phyloP scores from a whole-genome alignment of 2,888 invertebrate species.

The Sisyra nigra region DNA sequence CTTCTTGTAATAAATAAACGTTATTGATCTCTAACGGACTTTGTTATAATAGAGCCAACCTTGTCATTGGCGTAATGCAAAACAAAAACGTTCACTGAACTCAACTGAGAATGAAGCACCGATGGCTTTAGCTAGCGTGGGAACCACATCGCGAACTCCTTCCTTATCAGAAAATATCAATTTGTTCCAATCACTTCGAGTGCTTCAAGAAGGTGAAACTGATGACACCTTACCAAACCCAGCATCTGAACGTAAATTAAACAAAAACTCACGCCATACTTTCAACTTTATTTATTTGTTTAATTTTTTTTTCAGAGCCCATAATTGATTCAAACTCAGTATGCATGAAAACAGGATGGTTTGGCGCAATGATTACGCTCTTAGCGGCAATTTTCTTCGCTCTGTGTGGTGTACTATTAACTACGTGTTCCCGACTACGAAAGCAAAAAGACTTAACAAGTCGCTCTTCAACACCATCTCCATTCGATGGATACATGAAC shows the following conservation, averaged over 20 bases:
- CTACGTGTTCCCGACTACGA: slow-evolving; percentile 60
- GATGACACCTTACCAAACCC: slow-evolving; percentile 27
- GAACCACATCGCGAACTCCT: slow-evolving; percentile 20
- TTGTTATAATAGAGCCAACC: slow-evolving; percentile 58
- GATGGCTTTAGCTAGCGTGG: slow-evolving; percentile 23
- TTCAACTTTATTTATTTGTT: background rate
- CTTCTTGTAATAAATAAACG: background rate
- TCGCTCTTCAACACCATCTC: slow-evolving; percentile 14
- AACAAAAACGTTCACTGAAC: slow-evolving; percentile 55
- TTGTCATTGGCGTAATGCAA: slow-evolving; percentile 84
- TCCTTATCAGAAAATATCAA: slow-evolving; percentile 75
- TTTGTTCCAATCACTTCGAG: slow-evolving; percentile 74
- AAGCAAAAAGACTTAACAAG: slow-evolving; percentile 30
- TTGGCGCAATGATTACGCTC: slow-evolving; percentile 32
- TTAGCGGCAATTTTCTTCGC: slow-evolving; percentile 40
- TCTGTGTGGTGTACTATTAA: slow-evolving; percentile 52
- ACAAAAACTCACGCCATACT: background rate
- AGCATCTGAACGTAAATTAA: background rate
- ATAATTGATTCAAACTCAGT: slow-evolving; percentile 21
- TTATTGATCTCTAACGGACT: slow-evolving; percentile 9
- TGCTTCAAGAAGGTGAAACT: slow-evolving; percentile 71
- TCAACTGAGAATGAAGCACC: slow-evolving; percentile 28
- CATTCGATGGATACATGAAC: slow-evolving; percentile 29
- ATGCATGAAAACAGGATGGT: slow-evolving; percentile 32
- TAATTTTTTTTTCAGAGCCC: slow-evolving; percentile 1